Conservation (phyloP, 2,797 vertebrate species). For the Danio jaintianensis region DNA sequence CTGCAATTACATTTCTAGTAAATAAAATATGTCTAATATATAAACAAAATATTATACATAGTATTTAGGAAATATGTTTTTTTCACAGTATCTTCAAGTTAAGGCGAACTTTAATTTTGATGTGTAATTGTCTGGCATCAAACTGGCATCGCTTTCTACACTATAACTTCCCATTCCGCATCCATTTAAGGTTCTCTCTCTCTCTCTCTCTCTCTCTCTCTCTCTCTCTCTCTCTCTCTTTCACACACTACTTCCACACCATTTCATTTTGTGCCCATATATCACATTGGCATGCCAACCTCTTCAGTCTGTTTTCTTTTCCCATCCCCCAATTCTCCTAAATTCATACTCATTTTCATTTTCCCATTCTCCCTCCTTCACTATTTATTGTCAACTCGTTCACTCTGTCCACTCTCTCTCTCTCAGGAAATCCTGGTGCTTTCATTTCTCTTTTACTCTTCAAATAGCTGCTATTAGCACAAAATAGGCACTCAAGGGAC, state of each 20-base stretch:
- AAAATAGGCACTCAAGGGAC: slow-evolving; percentile 71
- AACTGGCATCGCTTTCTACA: background rate
- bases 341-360: slow-evolving; percentile 40
- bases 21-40: too few species aligned
- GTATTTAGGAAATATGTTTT: too few species aligned
- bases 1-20: too few species aligned
- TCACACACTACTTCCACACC: background rate
- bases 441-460: slow-evolving; percentile 59
- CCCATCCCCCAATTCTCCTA: slow-evolving; percentile 5
- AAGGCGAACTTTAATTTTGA: too few species aligned
- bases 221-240: too few species aligned
- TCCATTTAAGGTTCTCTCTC: slow-evolving; percentile 13
- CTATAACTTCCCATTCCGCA: slow-evolving; percentile 6
- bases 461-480: slow-evolving; percentile 61
- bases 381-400: slow-evolving; percentile 21
- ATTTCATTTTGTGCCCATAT: slow-evolving; percentile 32
- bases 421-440: slow-evolving; percentile 53
- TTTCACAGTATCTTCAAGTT: too few species aligned
- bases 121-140: too few species aligned
- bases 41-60: too few species aligned
- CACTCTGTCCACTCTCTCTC: slow-evolving; percentile 26
- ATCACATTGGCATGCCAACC: slow-evolving; percentile 31
- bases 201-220: too few species aligned
- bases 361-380: slow-evolving; percentile 29
- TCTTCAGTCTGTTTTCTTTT: slow-evolving; percentile 29